Evolutionary conservation across 2,113 vertebrate species (phyloP), one percentile per base, ranked within the genome.

Genomic region (Coptodon rendalli): DNA sequence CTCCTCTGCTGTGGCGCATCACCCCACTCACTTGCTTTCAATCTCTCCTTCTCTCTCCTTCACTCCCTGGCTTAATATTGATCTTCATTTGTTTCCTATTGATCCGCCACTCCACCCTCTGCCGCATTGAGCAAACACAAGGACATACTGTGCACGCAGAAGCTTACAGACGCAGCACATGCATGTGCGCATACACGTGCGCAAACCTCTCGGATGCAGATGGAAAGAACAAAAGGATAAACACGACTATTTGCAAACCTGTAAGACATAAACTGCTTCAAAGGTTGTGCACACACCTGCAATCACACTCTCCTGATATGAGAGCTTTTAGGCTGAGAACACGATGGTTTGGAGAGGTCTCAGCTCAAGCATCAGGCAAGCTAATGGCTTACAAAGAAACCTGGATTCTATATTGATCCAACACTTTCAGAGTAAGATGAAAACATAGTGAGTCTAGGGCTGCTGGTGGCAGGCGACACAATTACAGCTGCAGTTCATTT

Each of bases 41-140:
- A 84, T 91, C 93, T 92, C 90, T 94, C 89, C 91, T 90, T 88
- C 93, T 91, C 92, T 93, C 93, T 93, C 90, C 92, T 95, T 92
- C 93, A 89, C 92, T 95, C 91, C 57, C 89, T 82, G 87, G 91
- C 92, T 94, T 91, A 80, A 88, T 95, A 96, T 96, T 93, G 96
- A 95, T 95, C 95, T 87, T 96, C 87, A 96, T 96, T 96, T 96
- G 95, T 95, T 95, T 94, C 89, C 86, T 95, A 96, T 96, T 91
- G 96, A 96, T 96, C 95, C 81, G 85, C 92, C 92, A 92, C 94
- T 95, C 95, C 95, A 92, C 94, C 90, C 95, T 96, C 89, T 96
- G 96, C 96, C 92, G 96, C 96, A 96, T 94, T 93, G 95, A 95
- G 87, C 95, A 96, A 95, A 95, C 94, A 95, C 95, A 91, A 93